Evolutionary conservation across 2,888 invertebrate genomes (phyloP).

Genomic region (Harmothoe impar): DNA sequence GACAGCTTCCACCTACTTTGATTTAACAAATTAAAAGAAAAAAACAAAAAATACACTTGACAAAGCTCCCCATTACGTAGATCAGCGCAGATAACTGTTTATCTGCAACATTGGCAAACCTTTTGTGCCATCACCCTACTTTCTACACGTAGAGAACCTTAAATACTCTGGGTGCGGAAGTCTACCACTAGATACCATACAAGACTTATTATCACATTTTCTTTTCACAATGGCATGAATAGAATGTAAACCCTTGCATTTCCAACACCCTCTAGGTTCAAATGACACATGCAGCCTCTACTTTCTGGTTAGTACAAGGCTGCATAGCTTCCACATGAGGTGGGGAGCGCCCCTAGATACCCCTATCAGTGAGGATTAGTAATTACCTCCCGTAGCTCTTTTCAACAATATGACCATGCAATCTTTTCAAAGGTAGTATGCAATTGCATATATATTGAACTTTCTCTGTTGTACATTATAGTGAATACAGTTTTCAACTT

Average conservation of each 20-base stretch:
- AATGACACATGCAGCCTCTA: not conserved
- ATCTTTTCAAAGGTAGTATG: too few relatives aligned
- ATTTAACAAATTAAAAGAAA: not conserved
- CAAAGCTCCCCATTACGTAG: not conserved
- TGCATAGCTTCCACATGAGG: too few relatives aligned
- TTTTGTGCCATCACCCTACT: too few relatives aligned
- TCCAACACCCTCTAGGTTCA: not conserved
- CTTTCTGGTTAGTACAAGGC: not conserved
- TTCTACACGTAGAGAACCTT: not conserved
- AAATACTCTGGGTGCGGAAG: not conserved
- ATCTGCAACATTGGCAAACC: not conserved
- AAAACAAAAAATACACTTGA: not conserved
- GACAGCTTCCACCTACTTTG: too few relatives aligned
- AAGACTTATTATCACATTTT: constrained; percentile 34
- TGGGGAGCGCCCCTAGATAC: not conserved
- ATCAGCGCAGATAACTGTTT: not conserved
- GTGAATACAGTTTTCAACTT: too few relatives aligned
- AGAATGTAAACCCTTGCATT: constrained; percentile 45
- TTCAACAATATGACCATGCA: not conserved
- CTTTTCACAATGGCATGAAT: constrained; percentile 6
- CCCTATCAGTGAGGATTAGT: not conserved
- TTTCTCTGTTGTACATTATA: too few relatives aligned
- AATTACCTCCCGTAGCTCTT: not conserved
- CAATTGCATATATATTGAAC: too few relatives aligned
- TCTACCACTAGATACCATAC: not conserved